Evolutionary conservation across 2,888 invertebrate genomes (phyloP), one percentile per base, ranked within the genome.

Genomic region (Pachydiplax longipennis): DNA sequence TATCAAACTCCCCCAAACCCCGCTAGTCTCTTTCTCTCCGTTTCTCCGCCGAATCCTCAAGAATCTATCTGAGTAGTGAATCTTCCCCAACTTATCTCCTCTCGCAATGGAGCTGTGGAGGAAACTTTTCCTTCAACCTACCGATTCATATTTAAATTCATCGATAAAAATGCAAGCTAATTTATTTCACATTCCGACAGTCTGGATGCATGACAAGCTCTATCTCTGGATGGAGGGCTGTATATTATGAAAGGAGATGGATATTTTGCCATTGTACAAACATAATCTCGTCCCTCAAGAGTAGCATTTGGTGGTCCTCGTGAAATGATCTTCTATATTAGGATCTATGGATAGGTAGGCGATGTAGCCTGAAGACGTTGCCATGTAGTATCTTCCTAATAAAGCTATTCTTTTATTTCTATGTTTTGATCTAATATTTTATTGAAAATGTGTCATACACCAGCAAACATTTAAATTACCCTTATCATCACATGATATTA

Each of bases 131-230:
- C 35, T 35, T 31, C 22, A 8, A 10, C 31, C 31, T 18, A 58
- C 58, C 87, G 65, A 61, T 87, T 87, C 87, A 65, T 87, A 87
- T 87, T 87, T 61, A 87, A 87, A 87, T 87, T 87, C 61, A 58
- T 87, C 61, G 61, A 87, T 87, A 87, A 37, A 61, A 61, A 61
- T 87, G 35, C 61, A 37, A 61, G 87, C 87, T 87, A 87, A 87
- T 87, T 87, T 87, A 87, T 87, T 58, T 61, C 58, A 35, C 61
- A 37, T 87, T 87, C 58, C 61, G 87, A 61, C 73, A 13, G 73
- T 2, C 2, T 31, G 25, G 73, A 31, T 73, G 73, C 73, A 73
- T 61, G 61, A 61, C 37, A 87, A 87, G 61, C 53, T 18, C 53
- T 53, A 53, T 53, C 53, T 53, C 18, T 53, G 53, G 18, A 1